A percentile compares a stretch with the other conserved stretches of the same genome.
phyloP scores from a whole-genome alignment of 2,797 vertebrate species.

The Octomys mimax region DNA sequence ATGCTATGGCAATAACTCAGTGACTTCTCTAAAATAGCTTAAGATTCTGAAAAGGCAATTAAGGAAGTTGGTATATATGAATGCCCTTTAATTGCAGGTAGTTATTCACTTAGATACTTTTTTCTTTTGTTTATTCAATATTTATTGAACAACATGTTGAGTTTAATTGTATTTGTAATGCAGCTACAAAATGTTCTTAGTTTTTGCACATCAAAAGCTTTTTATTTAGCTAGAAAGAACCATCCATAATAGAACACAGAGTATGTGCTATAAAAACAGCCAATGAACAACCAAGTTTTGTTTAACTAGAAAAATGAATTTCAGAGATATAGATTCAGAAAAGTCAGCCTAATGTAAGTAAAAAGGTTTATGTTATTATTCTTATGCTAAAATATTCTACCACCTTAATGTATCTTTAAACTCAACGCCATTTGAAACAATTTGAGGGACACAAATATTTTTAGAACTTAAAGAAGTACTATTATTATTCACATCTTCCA shows the following conservation, averaged over 20 bases:
- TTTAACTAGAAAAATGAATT: slow-evolving; percentile 16
- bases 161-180: not conserved
- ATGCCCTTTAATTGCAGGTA: not conserved
- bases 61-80: not conserved
- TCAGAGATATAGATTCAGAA: not conserved
- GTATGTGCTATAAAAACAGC: not conserved
- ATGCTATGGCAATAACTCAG: not conserved
- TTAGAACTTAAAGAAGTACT: not conserved
- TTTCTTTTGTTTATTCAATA: not conserved
- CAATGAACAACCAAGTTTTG: not conserved
- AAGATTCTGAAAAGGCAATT: not conserved
- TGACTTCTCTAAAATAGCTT: slow-evolving; percentile 18
- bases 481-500: not conserved
- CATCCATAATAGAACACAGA: not conserved
- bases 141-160: not conserved
- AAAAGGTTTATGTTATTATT: slow-evolving; percentile 5
- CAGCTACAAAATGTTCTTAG: not conserved
- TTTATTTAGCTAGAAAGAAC: slow-evolving; percentile 18
- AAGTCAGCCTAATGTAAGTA: not conserved
- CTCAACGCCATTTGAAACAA: slow-evolving; percentile 9
- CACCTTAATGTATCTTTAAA: slow-evolving; percentile 33
- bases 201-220: not conserved
- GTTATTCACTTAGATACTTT: not conserved
- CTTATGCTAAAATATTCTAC: not conserved
- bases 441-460: not conserved